Percentiles rank a stretch among this genome's conserved stretches.
Evolutionary conservation across 2,113 vertebrate species (phyloP).

Genomic region (Leptobrachium leishanense): DNA sequence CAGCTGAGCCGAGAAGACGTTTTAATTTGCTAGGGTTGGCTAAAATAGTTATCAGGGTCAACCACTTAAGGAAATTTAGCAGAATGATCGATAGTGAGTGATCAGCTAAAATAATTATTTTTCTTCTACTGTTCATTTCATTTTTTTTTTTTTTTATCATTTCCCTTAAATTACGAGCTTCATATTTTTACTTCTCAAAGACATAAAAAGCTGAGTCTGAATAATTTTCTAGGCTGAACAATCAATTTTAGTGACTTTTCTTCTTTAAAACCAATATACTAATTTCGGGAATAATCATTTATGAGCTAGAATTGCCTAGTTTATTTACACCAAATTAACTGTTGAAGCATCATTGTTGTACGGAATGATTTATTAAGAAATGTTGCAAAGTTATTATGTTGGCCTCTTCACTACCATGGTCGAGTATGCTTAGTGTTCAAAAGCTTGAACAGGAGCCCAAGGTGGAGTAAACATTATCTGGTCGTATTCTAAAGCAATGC

Average conservation of each 20-base stretch:
- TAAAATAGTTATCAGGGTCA: conserved; percentile 26
- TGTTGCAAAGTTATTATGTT: too few relatives aligned
- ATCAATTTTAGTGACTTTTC: not conserved
- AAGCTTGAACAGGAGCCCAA: too few relatives aligned
- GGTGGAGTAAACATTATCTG: too few relatives aligned
- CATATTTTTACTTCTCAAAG: conserved; percentile 9
- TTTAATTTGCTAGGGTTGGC: conserved; percentile 31
- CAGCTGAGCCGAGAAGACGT: conserved; percentile 18
- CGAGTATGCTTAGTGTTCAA: too few relatives aligned
- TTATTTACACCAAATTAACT: too few relatives aligned
- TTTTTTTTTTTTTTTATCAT: conserved; percentile 12
- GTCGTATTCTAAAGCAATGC: too few relatives aligned
- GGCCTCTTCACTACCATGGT: too few relatives aligned
- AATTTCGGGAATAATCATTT: not conserved
- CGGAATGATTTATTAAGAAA: too few relatives aligned
- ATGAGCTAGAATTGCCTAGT: not conserved
- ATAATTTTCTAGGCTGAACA: not conserved
- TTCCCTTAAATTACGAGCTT: not conserved
- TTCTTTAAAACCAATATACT: not conserved
- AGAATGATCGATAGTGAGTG: conserved; percentile 19
- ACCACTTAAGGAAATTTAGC: conserved; percentile 20
- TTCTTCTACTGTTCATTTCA: not conserved
- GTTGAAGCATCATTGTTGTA: too few relatives aligned
- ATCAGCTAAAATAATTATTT: conserved; percentile 17
- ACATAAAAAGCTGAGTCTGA: not conserved